Conservation (phyloP, 2,888 invertebrate genomes). For the Dysmachus trigonus region DNA sequence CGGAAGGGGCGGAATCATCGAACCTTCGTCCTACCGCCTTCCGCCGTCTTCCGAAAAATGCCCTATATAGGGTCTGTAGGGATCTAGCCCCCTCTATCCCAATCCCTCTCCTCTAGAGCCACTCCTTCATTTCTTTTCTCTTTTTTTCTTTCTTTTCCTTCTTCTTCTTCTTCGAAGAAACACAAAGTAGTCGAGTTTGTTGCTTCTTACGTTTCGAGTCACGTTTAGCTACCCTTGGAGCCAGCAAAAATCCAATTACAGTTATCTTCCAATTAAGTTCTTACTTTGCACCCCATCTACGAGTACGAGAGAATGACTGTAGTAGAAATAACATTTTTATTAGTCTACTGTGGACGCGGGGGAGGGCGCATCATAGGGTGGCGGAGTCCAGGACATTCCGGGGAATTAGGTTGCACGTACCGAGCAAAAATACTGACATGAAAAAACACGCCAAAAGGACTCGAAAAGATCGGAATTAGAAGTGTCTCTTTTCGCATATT, state of each 20-base stretch:
- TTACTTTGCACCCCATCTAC: conserved; percentile 49
- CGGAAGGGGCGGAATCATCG: conserved; percentile 47
- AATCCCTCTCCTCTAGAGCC: too few relatives aligned
- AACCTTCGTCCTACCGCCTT: conserved; percentile 3
- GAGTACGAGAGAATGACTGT: conserved; percentile 40
- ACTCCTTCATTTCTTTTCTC: not conserved
- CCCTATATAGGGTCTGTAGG: not conserved
- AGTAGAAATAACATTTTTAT: conserved; percentile 43
- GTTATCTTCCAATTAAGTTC: conserved; percentile 51
- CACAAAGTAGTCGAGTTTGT: conserved; percentile 46
- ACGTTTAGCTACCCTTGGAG: conserved; percentile 45
- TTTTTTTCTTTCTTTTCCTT: not conserved
- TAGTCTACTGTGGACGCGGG: not conserved
- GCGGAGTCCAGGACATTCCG: conserved; percentile 6
- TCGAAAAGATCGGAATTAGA: not conserved
- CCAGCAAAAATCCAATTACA: conserved; percentile 50
- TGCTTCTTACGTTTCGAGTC: conserved; percentile 48
- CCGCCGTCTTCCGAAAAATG: not conserved
- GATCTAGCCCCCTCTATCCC: not conserved
- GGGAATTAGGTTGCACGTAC: conserved; percentile 25
- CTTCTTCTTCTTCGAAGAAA: too few relatives aligned
- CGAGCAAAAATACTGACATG: conserved; percentile 23
- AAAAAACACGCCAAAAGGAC: conserved; percentile 23
- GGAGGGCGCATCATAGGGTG: too few relatives aligned
- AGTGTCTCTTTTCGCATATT: conserved; percentile 21